phyloP scores from a whole-genome alignment of 2,797 vertebrate genomes.

The Pterois miles region DNA sequence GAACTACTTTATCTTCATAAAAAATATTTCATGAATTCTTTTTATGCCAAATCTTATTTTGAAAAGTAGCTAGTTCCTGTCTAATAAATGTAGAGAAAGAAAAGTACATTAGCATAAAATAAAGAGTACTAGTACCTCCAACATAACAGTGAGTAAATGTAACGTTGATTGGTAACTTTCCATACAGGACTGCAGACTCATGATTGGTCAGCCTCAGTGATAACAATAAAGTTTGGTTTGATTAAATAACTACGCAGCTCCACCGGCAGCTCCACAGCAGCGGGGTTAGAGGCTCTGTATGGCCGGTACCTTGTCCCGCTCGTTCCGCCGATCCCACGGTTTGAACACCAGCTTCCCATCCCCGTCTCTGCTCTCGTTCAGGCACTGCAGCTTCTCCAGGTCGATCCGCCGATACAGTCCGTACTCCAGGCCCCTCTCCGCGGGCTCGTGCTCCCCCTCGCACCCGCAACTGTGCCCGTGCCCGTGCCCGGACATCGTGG shows the following conservation, averaged over 20 bases:
- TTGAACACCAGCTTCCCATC: constrained; percentile 94
- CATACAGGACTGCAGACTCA: neutral
- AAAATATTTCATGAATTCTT: neutral
- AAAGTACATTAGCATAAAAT: neutral
- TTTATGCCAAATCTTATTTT: neutral
- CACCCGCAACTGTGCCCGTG: constrained; percentile 81
- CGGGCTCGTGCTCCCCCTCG: constrained; percentile 87
- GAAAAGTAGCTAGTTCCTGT: neutral
- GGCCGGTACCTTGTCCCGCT: constrained; percentile 86
- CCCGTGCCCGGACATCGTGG: constrained; percentile 81
- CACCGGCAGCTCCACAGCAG: neutral
- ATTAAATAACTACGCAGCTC: constrained; percentile 6
- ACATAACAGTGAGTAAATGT: neutral
- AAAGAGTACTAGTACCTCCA: neutral
- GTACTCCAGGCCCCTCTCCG: constrained; percentile 89
- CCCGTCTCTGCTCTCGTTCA: constrained; percentile 94
- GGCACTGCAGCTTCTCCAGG: constrained; percentile 91
- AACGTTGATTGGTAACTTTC: neutral
- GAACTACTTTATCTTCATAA: neutral
- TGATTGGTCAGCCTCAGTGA: neutral
- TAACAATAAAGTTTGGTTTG: neutral
- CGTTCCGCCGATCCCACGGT: constrained; percentile 91
- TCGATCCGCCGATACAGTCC: constrained; percentile 92
- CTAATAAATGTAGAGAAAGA: neutral
- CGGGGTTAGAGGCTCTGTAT: neutral